phyloP scores from a whole-genome alignment of 2,113 vertebrate genomes.

The Varanus komodoensis region DNA sequence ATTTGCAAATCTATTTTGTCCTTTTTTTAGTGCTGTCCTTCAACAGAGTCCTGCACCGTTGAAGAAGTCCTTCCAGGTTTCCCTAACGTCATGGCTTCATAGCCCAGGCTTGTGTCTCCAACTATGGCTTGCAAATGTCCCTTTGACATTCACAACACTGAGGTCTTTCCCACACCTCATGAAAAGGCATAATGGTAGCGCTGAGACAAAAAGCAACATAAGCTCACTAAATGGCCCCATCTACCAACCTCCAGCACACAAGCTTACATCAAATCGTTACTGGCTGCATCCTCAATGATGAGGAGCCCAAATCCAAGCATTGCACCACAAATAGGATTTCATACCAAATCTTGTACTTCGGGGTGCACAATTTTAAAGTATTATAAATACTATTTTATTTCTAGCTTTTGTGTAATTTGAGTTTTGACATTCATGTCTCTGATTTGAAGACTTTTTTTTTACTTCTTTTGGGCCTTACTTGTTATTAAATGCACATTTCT shows the following conservation, averaged over 20 bases:
- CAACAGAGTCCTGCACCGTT: neutral
- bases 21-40: too few species aligned
- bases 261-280: neutral
- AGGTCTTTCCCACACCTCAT: too few species aligned
- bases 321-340: neutral
- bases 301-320: neutral
- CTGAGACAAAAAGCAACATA: neutral
- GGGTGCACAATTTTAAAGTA: neutral
- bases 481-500: constrained; percentile 4
- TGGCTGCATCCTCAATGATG: neutral
- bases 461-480: neutral
- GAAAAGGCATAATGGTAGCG: neutral
- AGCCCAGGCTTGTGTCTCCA: neutral
- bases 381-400: neutral
- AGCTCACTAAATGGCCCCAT: neutral
- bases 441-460: neutral
- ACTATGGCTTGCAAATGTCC: neutral
- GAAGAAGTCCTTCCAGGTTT: neutral
- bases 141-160: neutral
- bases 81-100: neutral
- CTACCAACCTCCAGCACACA: neutral
- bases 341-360: neutral
- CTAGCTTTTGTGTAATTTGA: neutral
- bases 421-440: neutral
- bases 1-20: too few species aligned